Evolutionary conservation across 2,113 vertebrate genomes (phyloP), one percentile per base, ranked within the genome.

Genomic region (Anser brachyrhynchus): DNA sequence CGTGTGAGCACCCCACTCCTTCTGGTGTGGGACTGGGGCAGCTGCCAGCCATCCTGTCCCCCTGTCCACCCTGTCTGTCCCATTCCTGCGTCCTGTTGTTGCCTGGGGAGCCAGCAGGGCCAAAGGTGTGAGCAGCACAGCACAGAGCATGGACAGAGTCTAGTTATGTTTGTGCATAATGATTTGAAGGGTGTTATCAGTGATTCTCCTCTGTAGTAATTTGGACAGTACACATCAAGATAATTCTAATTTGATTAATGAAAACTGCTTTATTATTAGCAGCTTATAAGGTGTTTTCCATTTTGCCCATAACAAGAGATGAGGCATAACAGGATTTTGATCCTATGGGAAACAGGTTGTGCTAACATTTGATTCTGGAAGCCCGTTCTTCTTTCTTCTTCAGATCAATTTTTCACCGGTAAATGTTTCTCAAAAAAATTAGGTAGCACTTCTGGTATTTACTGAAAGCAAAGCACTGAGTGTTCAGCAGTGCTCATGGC

Each of bases 91-190:
- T 51, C 49, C 49, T 51, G 49, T 11, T 49, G 46, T 49, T 3
- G 0, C 13, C 22, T 10, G 12, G 6, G 21, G 26, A 28, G 69
- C 19, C 29, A 4, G 46, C 7, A 4, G 35, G 25, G 31, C 26
- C 1, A 1, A 37, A 3, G 28, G 13, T 13, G 11, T 0, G 23
- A 46, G 44, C 29, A 18, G 35, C 41, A 11, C 25, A 25, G 67
- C 10, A 2, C 12, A 31, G 5, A 13, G 11, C 35, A 2, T 8
- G 2, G 69, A 51, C 5, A 23, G 59, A 11, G 22, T 26, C 13
- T 8, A 29, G 29, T 0, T 0, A 33, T 17, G 12, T 2, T 37
- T 26, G 33, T 14, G 22, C 25, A 0, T 18, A 21, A 14, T 0
- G 0, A 3, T 46, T 13, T 46, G 29, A 44, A 44, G 31, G 14